Conservation (phyloP, 2,888 invertebrate genomes). For the Drosophila mulleri region DNA sequence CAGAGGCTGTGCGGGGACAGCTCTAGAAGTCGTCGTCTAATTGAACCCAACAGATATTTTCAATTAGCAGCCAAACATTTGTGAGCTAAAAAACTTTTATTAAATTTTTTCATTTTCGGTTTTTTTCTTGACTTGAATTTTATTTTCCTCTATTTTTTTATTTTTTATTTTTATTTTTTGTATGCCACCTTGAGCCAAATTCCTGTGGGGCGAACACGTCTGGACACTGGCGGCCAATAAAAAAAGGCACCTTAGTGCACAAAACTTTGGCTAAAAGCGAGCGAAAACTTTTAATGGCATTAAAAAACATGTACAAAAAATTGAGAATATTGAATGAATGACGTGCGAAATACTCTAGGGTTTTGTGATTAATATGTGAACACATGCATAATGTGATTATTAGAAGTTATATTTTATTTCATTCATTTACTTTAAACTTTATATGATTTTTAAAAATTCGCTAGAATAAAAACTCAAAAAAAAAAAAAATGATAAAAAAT, state of each 20-base stretch:
- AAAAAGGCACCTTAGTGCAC: conserved; percentile 77
- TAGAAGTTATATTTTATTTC: not conserved
- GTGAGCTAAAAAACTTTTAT: conserved; percentile 77
- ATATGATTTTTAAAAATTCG: too few species aligned
- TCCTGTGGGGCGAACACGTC: conserved; percentile 79
- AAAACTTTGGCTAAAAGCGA: conserved; percentile 63
- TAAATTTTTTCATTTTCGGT: conserved; percentile 53
- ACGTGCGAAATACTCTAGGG: conserved; percentile 12
- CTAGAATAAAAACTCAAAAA: too few species aligned
- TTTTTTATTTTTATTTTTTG: conserved; percentile 38
- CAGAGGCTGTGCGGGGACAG: conserved; percentile 26
- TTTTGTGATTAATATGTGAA: not conserved
- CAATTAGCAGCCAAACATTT: conserved; percentile 84
- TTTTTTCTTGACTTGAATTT: conserved; percentile 30
- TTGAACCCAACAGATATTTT: conserved; percentile 85
- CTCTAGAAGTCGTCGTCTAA: conserved; percentile 76
- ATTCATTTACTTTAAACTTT: too few species aligned
- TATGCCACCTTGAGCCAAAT: conserved; percentile 78
- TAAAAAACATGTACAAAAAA: conserved; percentile 60
- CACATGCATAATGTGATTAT: too few species aligned
- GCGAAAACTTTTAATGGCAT: conserved; percentile 83
- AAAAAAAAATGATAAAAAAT: too few species aligned
- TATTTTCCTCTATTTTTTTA: not conserved
- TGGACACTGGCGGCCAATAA: conserved; percentile 71
- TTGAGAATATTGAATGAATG: not conserved